Evolutionary conservation across 2,888 invertebrate species (phyloP), one percentile per base, ranked within the genome.

Genomic region (Amphipyra tragopoginis): DNA sequence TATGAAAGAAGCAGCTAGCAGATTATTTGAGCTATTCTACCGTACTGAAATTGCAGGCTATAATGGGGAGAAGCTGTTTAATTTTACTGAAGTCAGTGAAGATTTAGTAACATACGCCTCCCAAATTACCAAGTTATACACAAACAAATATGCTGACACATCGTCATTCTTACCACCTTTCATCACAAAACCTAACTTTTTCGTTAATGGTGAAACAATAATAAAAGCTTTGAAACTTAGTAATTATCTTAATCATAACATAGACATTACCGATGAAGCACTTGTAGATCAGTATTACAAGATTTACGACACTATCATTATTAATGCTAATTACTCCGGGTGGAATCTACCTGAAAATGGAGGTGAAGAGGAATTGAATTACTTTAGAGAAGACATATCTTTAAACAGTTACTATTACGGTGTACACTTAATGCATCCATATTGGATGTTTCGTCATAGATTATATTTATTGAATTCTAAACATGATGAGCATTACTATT

Each of bases 361-460:
- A 60, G 91, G 93, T 53, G 95, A 96, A 70, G 92, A 94, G 72
- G 90, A 93, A 57, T 79, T 96, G 10, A 95, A 96, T 60, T 96
- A 96, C 79, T 96, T 96, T 79, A 95, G 95, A 68, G 96, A 96
- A 90, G 96, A 96, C 71, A 90, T 96, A 57, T 95, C 95, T 26
- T 82, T 96, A 10, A 96, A 96, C 80, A 89, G 93, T 47, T 96
- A 94, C 82, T 96, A 96, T 84, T 95, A 94, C 72, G 95, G 94
- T 69, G 86, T 95, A 72, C 95, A 96, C 73, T 82, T 95, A 43
- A 86, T 95, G 63, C 94, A 92, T 77, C 96, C 96, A 1, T 96
- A 94, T 85, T 96, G 96, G 96, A 91, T 96, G 92, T 87, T 90
- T 6, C 91, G 93, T 60, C 89, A 93, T 34, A 94, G 95, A 71